Percentiles rank a stretch among this genome's conserved stretches.
Evolutionary conservation across 2,888 invertebrate species (phyloP).

Genomic region (Hermodice carunculata): DNA sequence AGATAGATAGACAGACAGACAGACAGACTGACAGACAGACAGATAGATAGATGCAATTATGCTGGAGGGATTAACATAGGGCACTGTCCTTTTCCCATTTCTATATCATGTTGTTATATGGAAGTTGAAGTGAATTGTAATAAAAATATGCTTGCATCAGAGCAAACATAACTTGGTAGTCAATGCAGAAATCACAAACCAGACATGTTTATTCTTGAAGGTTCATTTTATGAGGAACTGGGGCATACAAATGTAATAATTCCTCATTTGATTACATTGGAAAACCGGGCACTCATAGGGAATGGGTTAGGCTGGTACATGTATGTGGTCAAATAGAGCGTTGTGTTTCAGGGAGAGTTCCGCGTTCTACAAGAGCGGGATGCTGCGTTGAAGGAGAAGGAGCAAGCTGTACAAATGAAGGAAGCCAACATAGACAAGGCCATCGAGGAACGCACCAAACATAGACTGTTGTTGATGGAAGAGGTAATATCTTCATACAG

Average conservation of each 20-base stretch:
- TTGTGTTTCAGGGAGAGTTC: conserved; percentile 25
- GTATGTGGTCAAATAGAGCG: neutral
- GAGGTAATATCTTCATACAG: conserved; percentile 25
- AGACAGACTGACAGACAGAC: too few species aligned
- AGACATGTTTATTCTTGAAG: too few species aligned
- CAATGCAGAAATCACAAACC: too few species aligned
- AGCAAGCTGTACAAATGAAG: conserved; percentile 5
- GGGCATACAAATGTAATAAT: neutral
- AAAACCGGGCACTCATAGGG: neutral
- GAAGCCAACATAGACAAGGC: conserved; percentile 9
- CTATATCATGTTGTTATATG: too few species aligned
- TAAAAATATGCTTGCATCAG: too few species aligned
- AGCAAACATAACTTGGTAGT: too few species aligned
- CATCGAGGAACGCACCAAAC: conserved; percentile 18
- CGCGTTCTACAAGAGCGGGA: conserved; percentile 30
- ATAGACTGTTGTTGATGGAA: conserved; percentile 12
- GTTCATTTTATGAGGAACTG: neutral
- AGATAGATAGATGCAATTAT: too few species aligned
- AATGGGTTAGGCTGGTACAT: neutral
- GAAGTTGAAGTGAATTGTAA: too few species aligned
- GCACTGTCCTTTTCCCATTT: too few species aligned
- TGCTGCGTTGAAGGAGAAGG: conserved; percentile 17
- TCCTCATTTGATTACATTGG: neutral
- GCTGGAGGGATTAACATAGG: too few species aligned
- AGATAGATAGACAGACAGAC: too few species aligned